These are phyloP conservation scores for Tetraneura akinire DNA, from an alignment of 1,140 invertebrate genomes.

Conservation along the genomic window DNA sequence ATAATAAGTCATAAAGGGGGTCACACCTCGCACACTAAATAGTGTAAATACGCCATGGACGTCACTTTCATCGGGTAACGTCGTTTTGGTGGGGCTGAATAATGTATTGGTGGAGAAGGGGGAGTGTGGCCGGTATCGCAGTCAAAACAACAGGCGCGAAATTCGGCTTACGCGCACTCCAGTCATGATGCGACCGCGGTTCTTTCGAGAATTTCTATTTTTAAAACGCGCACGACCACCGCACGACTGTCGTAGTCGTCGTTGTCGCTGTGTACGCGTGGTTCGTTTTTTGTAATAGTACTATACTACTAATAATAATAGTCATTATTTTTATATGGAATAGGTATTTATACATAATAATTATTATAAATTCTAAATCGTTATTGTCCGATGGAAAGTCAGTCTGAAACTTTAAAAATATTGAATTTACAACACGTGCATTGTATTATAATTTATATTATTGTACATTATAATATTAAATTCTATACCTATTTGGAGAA, in stretches of 20 bases:
- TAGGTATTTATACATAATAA: no score
- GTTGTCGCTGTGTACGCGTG: conserved; percentile 26
- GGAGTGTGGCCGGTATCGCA: background rate
- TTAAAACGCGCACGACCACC: conserved; percentile 13
- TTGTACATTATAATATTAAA: no score
- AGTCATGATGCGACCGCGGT: conserved; percentile 43
- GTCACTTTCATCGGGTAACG: background rate
- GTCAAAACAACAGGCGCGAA: conserved; percentile 38
- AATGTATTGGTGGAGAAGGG: background rate
- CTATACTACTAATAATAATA: no score
- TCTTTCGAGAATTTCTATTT: conserved; percentile 41
- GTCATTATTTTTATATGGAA: no score
- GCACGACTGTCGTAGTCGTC: conserved; percentile 6
- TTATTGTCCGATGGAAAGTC: no score
- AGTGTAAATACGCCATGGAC: background rate
- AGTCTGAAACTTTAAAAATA: no score
- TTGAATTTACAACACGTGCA: no score
- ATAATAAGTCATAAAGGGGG: background rate
- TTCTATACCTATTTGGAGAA: no score
- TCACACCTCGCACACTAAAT: background rate
- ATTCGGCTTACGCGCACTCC: conserved; percentile 30
- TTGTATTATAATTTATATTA: no score
- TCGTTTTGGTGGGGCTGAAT: background rate
- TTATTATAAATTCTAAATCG: no score
- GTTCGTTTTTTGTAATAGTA: background rate